Conservation (phyloP, 2,113 vertebrate species). For the Gymnorhina tibicen region DNA sequence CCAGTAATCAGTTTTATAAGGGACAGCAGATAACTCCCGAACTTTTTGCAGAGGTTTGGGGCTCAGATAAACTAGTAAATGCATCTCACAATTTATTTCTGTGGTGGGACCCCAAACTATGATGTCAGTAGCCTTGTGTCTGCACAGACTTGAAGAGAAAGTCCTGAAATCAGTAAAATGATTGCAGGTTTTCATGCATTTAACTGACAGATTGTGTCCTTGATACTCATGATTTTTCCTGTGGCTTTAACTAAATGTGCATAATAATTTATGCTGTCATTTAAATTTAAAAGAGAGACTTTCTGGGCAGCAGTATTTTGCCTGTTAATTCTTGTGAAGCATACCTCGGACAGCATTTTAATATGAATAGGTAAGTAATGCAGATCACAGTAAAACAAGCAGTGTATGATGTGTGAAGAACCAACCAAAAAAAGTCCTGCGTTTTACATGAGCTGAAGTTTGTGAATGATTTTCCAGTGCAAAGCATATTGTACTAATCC, state of each 20-base stretch:
- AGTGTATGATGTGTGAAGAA: neutral
- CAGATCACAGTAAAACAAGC: constrained; percentile 14
- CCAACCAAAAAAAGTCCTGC: neutral
- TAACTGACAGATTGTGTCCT: neutral
- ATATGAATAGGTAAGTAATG: constrained; percentile 1
- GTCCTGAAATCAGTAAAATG: neutral
- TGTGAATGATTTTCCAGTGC: constrained; percentile 32
- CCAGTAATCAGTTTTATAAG: neutral
- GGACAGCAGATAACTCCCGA: neutral
- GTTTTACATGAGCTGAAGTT: neutral
- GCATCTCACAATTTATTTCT: neutral
- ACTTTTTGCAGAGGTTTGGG: neutral
- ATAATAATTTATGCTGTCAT: constrained; percentile 14
- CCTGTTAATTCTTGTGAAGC: constrained; percentile 4
- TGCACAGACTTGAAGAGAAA: neutral
- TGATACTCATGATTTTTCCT: neutral
- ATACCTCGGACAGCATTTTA: constrained; percentile 12
- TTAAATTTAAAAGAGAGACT: constrained; percentile 36
- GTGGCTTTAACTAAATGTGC: neutral
- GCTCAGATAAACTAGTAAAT: neutral
- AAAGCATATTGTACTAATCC: constrained; percentile 42
- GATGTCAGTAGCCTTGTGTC: neutral
- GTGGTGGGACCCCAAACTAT: neutral
- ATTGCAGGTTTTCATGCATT: neutral
- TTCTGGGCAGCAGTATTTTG: neutral